Conservation (phyloP, 1,140 invertebrate genomes). For the Cylas formicarius region DNA sequence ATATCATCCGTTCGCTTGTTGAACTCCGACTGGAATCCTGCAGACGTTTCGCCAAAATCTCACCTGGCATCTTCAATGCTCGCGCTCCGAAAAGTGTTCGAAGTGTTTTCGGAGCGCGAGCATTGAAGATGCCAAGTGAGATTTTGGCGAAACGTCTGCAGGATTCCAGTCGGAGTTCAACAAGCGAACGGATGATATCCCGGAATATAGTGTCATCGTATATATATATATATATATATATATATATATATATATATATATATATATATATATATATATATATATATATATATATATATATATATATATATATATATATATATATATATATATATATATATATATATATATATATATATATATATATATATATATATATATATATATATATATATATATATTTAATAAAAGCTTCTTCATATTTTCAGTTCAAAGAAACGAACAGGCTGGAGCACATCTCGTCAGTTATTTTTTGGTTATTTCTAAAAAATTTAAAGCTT, state of each 20-base stretch:
- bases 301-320: slow-evolving; percentile 5
- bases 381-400: slow-evolving; percentile 5
- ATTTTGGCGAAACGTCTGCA: background rate
- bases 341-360: slow-evolving; percentile 7
- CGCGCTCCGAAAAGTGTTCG: slow-evolving; percentile 1
- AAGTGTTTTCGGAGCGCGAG: slow-evolving; percentile 4
- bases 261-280: slow-evolving; percentile 7
- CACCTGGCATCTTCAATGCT: slow-evolving; percentile 7
- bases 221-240: slow-evolving; percentile 7
- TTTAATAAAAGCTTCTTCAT: no score
- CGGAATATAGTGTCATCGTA: background rate
- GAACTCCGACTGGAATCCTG: no score
- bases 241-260: slow-evolving; percentile 7
- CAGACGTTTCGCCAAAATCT: background rate
- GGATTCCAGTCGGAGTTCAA: no score
- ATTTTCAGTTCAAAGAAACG: no score
- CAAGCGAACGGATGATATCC: no score
- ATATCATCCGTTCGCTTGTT: no score
- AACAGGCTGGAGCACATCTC: no score
- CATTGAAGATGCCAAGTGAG: no score
- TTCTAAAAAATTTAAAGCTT: no score
- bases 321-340: slow-evolving; percentile 7
- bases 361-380: slow-evolving; percentile 4
- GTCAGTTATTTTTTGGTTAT: no score
- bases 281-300: slow-evolving; percentile 3